Evolutionary conservation across 2,797 vertebrate genomes (phyloP), one percentile per base, ranked within the genome.

Genomic region (Todus mexicanus): DNA sequence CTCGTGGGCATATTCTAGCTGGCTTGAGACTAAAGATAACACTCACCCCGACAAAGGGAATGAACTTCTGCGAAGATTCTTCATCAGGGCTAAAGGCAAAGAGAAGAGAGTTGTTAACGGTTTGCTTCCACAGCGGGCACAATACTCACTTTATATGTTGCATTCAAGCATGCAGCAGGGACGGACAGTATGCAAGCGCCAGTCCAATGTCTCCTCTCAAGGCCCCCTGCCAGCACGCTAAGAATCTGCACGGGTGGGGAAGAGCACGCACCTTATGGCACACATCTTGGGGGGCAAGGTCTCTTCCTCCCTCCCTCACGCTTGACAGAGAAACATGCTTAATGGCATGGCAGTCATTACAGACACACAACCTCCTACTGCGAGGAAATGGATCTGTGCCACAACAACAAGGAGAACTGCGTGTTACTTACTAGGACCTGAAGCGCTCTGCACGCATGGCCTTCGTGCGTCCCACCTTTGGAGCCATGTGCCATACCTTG

Each of bases 1-100:
- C 65, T 33, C 26, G 13, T 9, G 23, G 71, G 54, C 19, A 5
- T 5, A 78, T 6, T 51, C 37, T 20, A 74, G 35, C 18, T 43
- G 31, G 38, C 27, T 70, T 11, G 15, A 89, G 45, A 31, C 66
- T n/a, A 35, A n/a, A 7, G 7, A 4, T 23, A 87, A 89, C 94
- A 98, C 98, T 98, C 97, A 99, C 99, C 96, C 99, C 99, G 0
- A 99, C 98, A 74, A 99, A 99, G 47, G 99, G 99, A 96, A 99
- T 99, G 97, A 99, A 99, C 93, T 99, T 99, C 98, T 99, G 99
- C 20, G 99, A 99, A 5, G 99, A 99, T 94, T 99, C 99, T 97
- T 99, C 99, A 1, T 99, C 98, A 10, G 99, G 99, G 97, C 99
- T 99, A 97, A 78, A 95, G 82, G 72, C 37, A 96, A 96, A 93